Base-by-base conservation (phyloP, 2,888 invertebrate genomes). In the Allacma fusca region DNA sequence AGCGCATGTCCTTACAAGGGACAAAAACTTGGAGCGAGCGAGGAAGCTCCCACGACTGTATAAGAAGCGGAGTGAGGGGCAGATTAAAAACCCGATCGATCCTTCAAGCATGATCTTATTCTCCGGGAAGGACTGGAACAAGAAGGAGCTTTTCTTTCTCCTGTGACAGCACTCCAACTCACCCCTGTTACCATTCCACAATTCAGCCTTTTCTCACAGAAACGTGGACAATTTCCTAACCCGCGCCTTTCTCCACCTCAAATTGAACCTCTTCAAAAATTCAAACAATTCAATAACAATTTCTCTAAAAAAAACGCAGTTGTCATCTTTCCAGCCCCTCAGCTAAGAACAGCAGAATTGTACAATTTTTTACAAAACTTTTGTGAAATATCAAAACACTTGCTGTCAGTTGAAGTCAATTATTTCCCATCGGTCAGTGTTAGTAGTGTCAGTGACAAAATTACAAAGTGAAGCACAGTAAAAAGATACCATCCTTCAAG, bases 61-160 rank as follows among this genome's bases (percentile, higher is more conserved):
- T 9, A n/a, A 50, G 50, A 1, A 50, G n/a, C 5, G n/a, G 50
- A 50, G 50, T 50, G 44, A 28, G 72, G 72, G 59, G 72, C 28
- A 72, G 65, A 75, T 65, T 78, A 80, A 80, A 80, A 80, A 76
- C 67, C 70, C 68, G 78, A 78, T 80, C 80, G 80, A 80, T 80
- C 71, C 78, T 78, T 57, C 43, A 77, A 80, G 78, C 80, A 76
- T 80, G 80, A 76, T 75, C 72, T 76, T 78, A 80, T 76, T 80
- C 78, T 68, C 65, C 78, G 78, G 80, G 72, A 78, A 75, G 72
- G 76, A 64, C 76, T 77, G 73, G 73, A 75, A 62, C 69, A 68
- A 75, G 59, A 68, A 50, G 65, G 75, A 68, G 50, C 70, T 44
- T 65, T 69, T 57, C 59, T 72, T 19, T 26, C 4, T 57, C 21